Conservation (phyloP, 2,113 vertebrate species). For the Tapirus terrestris region DNA sequence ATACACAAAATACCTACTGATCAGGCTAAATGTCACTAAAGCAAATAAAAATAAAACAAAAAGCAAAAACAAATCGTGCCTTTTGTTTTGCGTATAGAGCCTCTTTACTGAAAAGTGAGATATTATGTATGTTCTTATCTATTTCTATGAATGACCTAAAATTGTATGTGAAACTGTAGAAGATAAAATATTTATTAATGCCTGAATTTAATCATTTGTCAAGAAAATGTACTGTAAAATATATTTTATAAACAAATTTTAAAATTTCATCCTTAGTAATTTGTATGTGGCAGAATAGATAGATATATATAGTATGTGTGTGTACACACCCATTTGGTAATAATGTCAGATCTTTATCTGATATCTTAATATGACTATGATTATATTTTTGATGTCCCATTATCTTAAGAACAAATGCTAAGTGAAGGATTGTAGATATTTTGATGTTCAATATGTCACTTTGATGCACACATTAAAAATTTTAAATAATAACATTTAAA, state of each 20-base stretch:
- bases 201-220: not conserved
- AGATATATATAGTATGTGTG: not conserved
- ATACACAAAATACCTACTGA: not conserved
- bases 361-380: not conserved
- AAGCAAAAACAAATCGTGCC: not conserved
- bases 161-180: not conserved
- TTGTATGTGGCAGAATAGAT: not conserved
- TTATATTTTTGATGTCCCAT: not conserved
- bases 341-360: not conserved
- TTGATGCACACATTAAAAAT: not conserved
- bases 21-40: not conserved
- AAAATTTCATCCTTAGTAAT: not conserved
- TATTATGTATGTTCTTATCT: not conserved
- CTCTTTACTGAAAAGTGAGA: not conserved
- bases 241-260: not conserved
- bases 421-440: not conserved
- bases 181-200: not conserved
- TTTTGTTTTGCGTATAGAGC: not conserved
- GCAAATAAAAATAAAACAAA: not conserved
- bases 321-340: not conserved
- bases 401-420: not conserved
- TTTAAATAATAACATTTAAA: not conserved
- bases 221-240: not conserved
- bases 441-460: not conserved
- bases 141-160: not conserved